Conservation (phyloP, 2,888 invertebrate genomes). For the Mesorhabditis belari region DNA sequence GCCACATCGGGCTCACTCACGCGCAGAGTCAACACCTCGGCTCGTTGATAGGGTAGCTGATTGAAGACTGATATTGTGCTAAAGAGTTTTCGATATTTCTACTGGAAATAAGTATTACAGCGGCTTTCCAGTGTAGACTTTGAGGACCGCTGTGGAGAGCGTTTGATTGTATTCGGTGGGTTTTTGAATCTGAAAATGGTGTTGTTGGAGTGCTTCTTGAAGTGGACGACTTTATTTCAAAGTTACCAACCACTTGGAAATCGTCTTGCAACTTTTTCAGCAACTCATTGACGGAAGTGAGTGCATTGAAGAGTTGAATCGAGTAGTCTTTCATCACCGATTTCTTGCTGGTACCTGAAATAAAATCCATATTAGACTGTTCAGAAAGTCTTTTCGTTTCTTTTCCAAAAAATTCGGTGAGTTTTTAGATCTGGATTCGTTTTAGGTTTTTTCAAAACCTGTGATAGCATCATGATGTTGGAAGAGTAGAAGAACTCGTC, state of each 20-base stretch:
- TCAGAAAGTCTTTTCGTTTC: neutral
- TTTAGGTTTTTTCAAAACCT: conserved; percentile 59
- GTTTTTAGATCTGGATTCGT: neutral
- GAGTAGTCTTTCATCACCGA: conserved; percentile 80
- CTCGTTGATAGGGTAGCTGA: conserved; percentile 2
- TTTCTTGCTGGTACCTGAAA: conserved; percentile 84
- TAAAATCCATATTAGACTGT: neutral
- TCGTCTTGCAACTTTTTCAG: conserved; percentile 7
- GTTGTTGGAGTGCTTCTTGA: neutral
- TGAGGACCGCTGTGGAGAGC: neutral
- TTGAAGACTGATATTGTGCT: conserved; percentile 4
- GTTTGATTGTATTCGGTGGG: neutral
- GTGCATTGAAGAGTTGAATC: conserved; percentile 18
- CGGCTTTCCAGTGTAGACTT: neutral
- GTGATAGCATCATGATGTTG: conserved; percentile 97
- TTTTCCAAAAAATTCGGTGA: neutral
- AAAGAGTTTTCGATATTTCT: neutral
- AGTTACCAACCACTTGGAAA: neutral
- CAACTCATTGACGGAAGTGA: conserved; percentile 9
- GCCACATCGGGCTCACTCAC: neutral
- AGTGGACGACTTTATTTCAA: neutral
- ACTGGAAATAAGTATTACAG: neutral
- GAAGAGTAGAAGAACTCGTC: conserved; percentile 74
- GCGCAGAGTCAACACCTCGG: conserved; percentile 1
- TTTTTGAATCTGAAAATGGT: neutral